Evolutionary conservation across 2,797 vertebrate species (phyloP), one percentile per base, ranked within the genome.

Genomic region (Lateolabrax maculatus): DNA sequence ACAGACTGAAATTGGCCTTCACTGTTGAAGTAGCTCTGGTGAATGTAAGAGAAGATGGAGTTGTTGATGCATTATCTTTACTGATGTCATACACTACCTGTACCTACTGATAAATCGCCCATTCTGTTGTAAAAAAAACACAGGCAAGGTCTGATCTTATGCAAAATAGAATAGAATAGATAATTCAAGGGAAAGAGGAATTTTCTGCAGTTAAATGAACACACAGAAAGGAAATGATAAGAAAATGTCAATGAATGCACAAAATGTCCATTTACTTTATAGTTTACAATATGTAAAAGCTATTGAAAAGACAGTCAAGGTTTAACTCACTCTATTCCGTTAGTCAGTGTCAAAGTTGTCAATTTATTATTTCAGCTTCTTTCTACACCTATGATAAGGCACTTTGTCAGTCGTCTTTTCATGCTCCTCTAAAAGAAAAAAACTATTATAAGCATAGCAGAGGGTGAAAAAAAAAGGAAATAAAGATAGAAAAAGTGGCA

Each of bases 401-500:
- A 58, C 51, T 46, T 71, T 6, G 31, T 67, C 39, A 52, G 53
- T 31, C 2, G 18, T 52, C 29, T 49, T 37, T 36, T 71, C 41
- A 58, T n/a, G 21, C 46, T 37, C 41, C 46, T 46, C 31, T 15
- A 9, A 37, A 55, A 72, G 21, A 19, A 52, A 77, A 71, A 12
- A 11, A 18, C 1, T 39, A 18, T 37, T 27, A 70, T 64, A 70
- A 75, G 71, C 63, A 27, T 4, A 34, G 25, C 51, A 56, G 43
- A 65, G 15, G 15, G 58, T 41, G n/a, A 48, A 27, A 21, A 31
- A 34, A 66, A 76, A 41, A 58, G n/a, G 58, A 65, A 70, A 79
- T 39, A 60, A 62, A 80, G 56, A 36, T 11, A 15, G 34, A 36
- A 70, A 75, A 81, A 71, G 36, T 55, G 46, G 61, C 49, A 48